These are phyloP conservation scores for Crepidodera aurea DNA, from an alignment of 2,888 invertebrate species.

Conservation along the genomic window DNA sequence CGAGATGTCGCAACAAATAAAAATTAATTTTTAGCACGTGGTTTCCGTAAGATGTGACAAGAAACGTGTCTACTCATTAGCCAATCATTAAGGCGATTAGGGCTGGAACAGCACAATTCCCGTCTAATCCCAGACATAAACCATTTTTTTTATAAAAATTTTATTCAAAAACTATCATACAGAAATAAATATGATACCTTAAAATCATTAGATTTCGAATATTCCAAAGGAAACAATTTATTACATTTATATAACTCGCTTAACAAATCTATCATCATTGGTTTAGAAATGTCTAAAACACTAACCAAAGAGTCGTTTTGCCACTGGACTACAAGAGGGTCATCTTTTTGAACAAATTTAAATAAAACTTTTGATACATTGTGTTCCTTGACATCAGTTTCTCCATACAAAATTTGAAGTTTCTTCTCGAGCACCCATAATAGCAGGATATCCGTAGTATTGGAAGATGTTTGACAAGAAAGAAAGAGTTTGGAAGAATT, in stretches of 20 bases:
- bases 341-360: conserved; percentile 62
- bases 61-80: no score
- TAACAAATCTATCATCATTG: conserved; percentile 66
- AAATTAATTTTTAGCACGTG: no score
- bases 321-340: conserved; percentile 65
- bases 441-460: conserved; percentile 64
- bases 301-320: conserved; percentile 64
- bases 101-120: no score
- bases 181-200: conserved; percentile 66
- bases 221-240: conserved; percentile 65
- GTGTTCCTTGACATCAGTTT: conserved; percentile 57
- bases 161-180: conserved; percentile 37
- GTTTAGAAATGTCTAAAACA: conserved; percentile 66
- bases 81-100: no score
- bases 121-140: no score
- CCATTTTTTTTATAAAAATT: neutral
- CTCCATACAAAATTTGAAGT: conserved; percentile 62
- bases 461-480: conserved; percentile 61
- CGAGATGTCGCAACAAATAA: no score
- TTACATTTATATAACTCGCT: conserved; percentile 67
- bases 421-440: conserved; percentile 72
- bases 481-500: conserved; percentile 67
- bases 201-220: conserved; percentile 66
- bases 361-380: conserved; percentile 68
- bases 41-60: no score